Conservation (phyloP, 23 tunicate species). For the Phallusia fumigata region DNA sequence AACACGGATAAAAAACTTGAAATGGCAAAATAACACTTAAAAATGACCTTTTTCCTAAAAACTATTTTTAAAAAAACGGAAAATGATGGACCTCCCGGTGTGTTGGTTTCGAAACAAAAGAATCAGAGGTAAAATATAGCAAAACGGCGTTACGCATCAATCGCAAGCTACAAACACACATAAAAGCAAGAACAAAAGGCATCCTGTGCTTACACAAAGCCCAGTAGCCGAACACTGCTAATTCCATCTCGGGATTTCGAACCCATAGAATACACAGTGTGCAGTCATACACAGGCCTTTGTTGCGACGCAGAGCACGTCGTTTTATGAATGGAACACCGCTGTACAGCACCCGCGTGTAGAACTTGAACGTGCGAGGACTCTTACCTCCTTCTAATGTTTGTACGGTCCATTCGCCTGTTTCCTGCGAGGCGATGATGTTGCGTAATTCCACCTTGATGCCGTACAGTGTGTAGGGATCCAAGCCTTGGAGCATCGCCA, state of each 20-base stretch:
- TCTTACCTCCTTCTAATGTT: constrained; percentile 67
- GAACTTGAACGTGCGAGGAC: neutral
- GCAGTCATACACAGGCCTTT: neutral
- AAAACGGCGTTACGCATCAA: too few relatives aligned
- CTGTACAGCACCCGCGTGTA: too few relatives aligned
- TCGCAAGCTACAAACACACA: too few relatives aligned
- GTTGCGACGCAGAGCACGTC: neutral
- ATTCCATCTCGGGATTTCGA: neutral
- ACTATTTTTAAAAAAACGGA: too few relatives aligned
- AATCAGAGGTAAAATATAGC: too few relatives aligned
- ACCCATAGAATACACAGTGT: neutral
- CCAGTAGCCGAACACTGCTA: constrained; percentile 48
- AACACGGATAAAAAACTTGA: too few relatives aligned
- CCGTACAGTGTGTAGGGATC: constrained; percentile 60
- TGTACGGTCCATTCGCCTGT: constrained; percentile 38
- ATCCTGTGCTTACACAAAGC: constrained; percentile 57
- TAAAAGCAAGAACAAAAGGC: neutral
- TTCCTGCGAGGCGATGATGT: constrained; percentile 69
- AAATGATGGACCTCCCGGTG: too few relatives aligned
- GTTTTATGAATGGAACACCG: too few relatives aligned
- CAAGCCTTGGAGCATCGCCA: constrained; percentile 32
- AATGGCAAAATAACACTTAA: too few relatives aligned
- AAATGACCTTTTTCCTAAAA: too few relatives aligned
- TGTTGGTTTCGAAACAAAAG: too few relatives aligned
- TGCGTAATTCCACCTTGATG: constrained; percentile 57